These are phyloP conservation scores for Papilio elwesi DNA, from an alignment of 2,888 invertebrate genomes.

Conservation along the genomic window DNA sequence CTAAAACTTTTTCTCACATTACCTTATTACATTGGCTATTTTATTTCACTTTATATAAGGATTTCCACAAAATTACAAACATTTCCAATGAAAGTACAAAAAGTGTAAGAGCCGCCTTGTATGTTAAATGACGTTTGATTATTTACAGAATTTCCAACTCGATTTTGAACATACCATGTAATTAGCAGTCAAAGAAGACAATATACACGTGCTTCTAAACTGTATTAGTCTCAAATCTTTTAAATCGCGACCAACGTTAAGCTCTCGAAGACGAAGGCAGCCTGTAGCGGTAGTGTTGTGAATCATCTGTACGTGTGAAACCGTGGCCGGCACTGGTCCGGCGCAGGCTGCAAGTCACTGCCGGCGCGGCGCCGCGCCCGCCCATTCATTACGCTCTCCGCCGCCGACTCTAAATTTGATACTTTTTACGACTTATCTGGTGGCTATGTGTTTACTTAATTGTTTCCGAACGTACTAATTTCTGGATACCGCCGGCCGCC, in stretches of 20 bases:
- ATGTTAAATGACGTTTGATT: no score
- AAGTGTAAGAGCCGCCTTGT: no score
- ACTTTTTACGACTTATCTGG: slow-evolving; percentile 55
- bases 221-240: neutral
- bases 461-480: slow-evolving; percentile 45
- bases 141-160: no score
- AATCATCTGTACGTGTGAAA: slow-evolving; percentile 49
- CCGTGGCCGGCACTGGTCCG: slow-evolving; percentile 43
- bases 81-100: no score
- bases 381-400: slow-evolving; percentile 72
- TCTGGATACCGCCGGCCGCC: slow-evolving; percentile 18
- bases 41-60: no score
- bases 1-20: no score
- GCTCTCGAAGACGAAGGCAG: neutral
- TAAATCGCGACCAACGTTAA: neutral
- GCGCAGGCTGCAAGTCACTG: slow-evolving; percentile 74
- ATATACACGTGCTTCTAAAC: no score
- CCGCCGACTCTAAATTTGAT: slow-evolving; percentile 61
- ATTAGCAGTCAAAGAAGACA: no score
- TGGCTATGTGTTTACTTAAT: slow-evolving; percentile 50
- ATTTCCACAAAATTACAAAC: no score
- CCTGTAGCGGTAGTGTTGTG: neutral
- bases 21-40: no score
- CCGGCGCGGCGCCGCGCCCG: slow-evolving; percentile 66
- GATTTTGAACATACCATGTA: no score